Evolutionary conservation across 2,888 invertebrate genomes (phyloP).

Genomic region (Imbricaverruca yamaguchii): DNA sequence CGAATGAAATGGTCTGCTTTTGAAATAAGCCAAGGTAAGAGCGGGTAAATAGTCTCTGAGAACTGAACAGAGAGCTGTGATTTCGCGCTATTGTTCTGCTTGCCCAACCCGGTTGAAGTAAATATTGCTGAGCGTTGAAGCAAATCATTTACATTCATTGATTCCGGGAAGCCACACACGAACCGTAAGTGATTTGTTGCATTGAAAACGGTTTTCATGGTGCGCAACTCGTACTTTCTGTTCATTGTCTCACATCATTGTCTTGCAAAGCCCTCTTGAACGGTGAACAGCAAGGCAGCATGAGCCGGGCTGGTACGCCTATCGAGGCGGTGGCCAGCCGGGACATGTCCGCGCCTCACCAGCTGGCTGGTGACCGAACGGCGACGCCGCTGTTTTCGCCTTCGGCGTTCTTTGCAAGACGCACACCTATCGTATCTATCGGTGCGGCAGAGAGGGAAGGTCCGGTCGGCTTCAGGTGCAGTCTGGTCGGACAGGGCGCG

Average conservation of each 20-base stretch:
- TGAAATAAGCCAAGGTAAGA: not conserved
- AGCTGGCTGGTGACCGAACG: too few species aligned
- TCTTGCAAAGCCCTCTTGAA: not conserved
- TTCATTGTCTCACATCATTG: not conserved
- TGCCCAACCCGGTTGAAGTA: too few species aligned
- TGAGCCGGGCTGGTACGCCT: too few species aligned
- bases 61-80: not conserved
- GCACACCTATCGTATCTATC: not conserved
- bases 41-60: not conserved
- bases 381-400: not conserved
- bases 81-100: too few species aligned
- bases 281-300: not conserved
- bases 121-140: too few species aligned
- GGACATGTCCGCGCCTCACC: too few species aligned
- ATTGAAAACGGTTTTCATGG: too few species aligned
- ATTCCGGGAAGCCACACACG: too few species aligned
- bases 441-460: not conserved
- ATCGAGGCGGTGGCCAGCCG: too few species aligned
- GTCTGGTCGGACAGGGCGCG: too few species aligned
- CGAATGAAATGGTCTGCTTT: not conserved
- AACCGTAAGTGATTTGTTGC: too few species aligned
- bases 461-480: not conserved
- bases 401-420: slow-evolving; percentile 2
- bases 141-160: too few species aligned
- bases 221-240: not conserved